Evolutionary conservation across 1,140 invertebrate species (phyloP), one percentile per base, ranked within the genome.

Genomic region (Drosophila kanapiae): DNA sequence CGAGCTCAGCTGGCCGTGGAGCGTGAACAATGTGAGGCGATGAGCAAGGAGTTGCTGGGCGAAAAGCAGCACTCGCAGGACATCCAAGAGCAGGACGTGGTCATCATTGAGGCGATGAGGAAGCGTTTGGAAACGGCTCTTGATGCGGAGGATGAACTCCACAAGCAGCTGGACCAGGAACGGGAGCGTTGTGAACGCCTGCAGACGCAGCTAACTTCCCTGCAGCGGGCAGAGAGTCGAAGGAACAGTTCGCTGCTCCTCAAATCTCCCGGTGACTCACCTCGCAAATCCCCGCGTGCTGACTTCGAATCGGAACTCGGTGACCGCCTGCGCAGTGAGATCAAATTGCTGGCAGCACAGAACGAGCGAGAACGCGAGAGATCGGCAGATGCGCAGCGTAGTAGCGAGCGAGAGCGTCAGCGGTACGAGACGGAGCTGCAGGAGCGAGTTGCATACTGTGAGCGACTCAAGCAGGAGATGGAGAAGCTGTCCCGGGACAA

Each of bases 101-200:
- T 94, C 63, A 94, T 95, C 70, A 95, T 96, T 59, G 93, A 95
- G 80, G 94, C 95, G 40, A 93, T 96, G 72, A 94, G 95, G 43
- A 93, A 94, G 13, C 94, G 94, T 5, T 80, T 96, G 1, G 95
- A 96, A 74, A 92, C 93, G 0, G 94, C 94, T 0, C 92, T 95
- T 62, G 94, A 95, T 38, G 94, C 95, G 10, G 95, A 96, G 67
- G 93, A 95, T 47, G 94, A 95, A 64, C 91, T 96, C 37, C 94
- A 95, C 65, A 95, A 94, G 64, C 91, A 94, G 16, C 70, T 96
- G 16, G 94, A 94, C 57, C 85, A 94, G 18, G 93, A 94, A 14
- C 93, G 94, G 45, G 93, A 93, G 11, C 92, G 93, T 1, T 94
- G 94, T 13, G 94, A 94, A 42, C 93, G 94, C 14, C 75, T 96